Base-by-base conservation (phyloP, 1,140 invertebrate species). In the Zaprionus ghesquierei region DNA sequence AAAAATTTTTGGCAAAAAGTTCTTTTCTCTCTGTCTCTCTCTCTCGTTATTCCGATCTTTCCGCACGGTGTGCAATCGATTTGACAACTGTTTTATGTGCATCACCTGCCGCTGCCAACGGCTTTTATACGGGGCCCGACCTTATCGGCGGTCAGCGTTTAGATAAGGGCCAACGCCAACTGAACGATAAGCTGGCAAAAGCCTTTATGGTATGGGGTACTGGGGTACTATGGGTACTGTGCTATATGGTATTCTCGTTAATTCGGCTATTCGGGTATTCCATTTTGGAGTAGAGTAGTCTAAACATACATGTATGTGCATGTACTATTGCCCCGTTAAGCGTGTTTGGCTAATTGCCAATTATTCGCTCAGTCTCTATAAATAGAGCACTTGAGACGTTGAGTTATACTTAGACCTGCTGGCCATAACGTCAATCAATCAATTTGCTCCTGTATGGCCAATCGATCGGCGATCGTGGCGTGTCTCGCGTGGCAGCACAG, bases 101-200 rank as follows among this genome's bases (percentile, higher is more conserved):
- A 73, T 69, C 64, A 56, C 29, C 20, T 73, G 25, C 18, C 27
- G 31, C 54, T 46, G 33, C 9, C 33, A 27, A 29, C 69, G 79
- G 74, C 75, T 84, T 82, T 56, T 84, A 84, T 84, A 84, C 72
- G 51, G 44, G 29, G n/a, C n/a, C 23, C 68, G 15, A 12, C 61
- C 65, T 84, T 84, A 84, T 84, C 80, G 77, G 29, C 81, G 80
- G 77, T 85, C 80, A 85, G 81, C 71, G 41, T 6, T n/a, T 35
- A 54, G 79, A 82, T 82, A 82, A 82, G 79, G 23, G 61, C 65
- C 73, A 44, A 18, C 13, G 38, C 22, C 49, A 38, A 79, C 77
- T 84, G 80, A 80, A 84, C 80, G 80, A 84, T 84, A 84, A 84
- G 80, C 77, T 69, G 51, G 35, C 18, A 62, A 77, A n/a, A 22